A percentile compares a stretch with the other conserved stretches of the same genome.
These are phyloP conservation scores for Danio kyathit DNA, from an alignment of 2,797 vertebrate species.

Conservation along the genomic window DNA sequence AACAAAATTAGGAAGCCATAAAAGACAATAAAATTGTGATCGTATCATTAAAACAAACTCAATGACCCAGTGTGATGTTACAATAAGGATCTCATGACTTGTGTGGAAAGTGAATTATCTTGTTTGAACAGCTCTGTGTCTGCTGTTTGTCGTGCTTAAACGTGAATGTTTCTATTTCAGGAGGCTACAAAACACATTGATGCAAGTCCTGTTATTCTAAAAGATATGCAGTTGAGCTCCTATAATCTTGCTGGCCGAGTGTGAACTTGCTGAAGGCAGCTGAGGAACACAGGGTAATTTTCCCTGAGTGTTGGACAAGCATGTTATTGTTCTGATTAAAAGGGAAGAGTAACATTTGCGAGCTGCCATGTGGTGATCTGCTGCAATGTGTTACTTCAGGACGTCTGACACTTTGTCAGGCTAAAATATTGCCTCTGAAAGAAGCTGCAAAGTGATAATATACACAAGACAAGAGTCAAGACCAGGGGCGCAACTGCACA, in stretches of 20 bases:
- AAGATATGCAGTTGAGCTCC: neutral
- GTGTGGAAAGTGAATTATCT: slow-evolving; percentile 16
- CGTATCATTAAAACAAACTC: neutral
- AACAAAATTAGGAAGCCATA: too few relatives aligned
- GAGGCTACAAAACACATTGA: neutral
- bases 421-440: neutral
- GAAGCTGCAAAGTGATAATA: neutral
- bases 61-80: neutral
- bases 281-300: neutral
- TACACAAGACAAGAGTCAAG: neutral
- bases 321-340: neutral
- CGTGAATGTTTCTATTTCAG: neutral
- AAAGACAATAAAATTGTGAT: neutral
- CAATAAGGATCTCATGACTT: neutral
- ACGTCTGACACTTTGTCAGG: neutral
- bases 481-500: too few relatives aligned
- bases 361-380: slow-evolving; percentile 8
- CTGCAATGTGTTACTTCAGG: slow-evolving; percentile 14
- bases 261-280: slow-evolving; percentile 5
- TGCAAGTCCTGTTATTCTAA: neutral
- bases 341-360: slow-evolving; percentile 39
- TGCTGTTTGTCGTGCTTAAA: neutral
- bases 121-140: neutral
- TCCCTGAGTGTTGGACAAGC: neutral
- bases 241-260: neutral